Evolutionary conservation across 2,888 invertebrate genomes (phyloP).

Genomic region (Euclidia mi): DNA sequence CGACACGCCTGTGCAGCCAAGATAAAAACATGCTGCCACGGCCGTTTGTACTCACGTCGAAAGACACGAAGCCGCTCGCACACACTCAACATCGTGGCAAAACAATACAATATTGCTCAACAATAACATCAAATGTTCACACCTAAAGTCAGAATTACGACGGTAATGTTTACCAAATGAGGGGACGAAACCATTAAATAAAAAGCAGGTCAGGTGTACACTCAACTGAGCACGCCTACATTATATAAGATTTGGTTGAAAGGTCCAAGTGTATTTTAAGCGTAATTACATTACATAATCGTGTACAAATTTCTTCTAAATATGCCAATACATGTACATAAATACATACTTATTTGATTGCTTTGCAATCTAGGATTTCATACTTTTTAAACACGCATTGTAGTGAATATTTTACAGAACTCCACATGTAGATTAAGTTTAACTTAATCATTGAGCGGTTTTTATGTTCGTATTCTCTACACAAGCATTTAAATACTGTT

Average conservation of each 20-base stretch:
- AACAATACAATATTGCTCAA: slow-evolving; percentile 42
- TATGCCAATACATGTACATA: too few relatives aligned
- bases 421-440: too few relatives aligned
- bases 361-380: too few relatives aligned
- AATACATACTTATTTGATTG: slow-evolving; percentile 12
- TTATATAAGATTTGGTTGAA: slow-evolving; percentile 45
- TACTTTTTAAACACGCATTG: too few relatives aligned
- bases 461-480: too few relatives aligned
- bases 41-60: slow-evolving; percentile 42
- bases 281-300: slow-evolving; percentile 15
- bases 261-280: slow-evolving; percentile 40
- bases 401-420: too few relatives aligned
- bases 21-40: slow-evolving; percentile 66
- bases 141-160: slow-evolving; percentile 40
- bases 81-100: slow-evolving; percentile 19
- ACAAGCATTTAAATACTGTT: too few relatives aligned
- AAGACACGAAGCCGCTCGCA: slow-evolving; percentile 38
- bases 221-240: slow-evolving; percentile 32
- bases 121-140: slow-evolving; percentile 40
- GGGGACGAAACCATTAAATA: slow-evolving; percentile 50
- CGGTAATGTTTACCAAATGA: slow-evolving; percentile 48
- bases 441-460: slow-evolving; percentile 1
- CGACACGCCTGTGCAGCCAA: slow-evolving; percentile 62
- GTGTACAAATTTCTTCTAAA: slow-evolving; percentile 41
- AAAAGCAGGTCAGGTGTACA: slow-evolving; percentile 48